Evolutionary conservation across 2,113 vertebrate species (phyloP), one percentile per base, ranked within the genome.

Genomic region (Prionailurus viverrinus): DNA sequence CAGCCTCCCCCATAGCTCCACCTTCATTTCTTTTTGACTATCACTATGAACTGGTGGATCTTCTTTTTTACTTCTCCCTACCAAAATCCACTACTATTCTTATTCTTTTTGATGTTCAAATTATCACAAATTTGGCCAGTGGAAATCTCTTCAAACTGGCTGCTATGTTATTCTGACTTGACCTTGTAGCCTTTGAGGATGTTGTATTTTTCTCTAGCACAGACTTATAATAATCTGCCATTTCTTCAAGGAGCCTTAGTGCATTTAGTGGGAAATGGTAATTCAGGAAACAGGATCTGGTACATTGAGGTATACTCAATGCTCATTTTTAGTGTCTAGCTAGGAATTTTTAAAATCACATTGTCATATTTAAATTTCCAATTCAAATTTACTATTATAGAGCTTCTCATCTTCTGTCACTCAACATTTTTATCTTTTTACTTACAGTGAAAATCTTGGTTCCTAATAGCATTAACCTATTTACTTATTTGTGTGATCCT

Each of bases 311-410:
- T 65, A 10, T 14, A 71, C 3, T 45, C 63, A 71, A 29, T 27
- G 33, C 31, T 80, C 33, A 58, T 31, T 85, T 68, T 68, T 36
- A 83, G 29, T 55, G 3, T 66, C 79, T 85, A 61, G 63, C 29
- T 53, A 66, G 61, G 29, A 82, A 94, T 25, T 81, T 65, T 48
- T 5, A 33, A 94, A 66, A 55, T 73, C n/a, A 65, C 31, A 13
- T 61, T 86, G n/a, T 96, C 66, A 74, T 36, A 74, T 3, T 58
- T 66, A 94, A 87, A 48, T 91, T 85, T 80, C 63, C 31, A 91
- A 86, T 55, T 94, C 81, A 80, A 86, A 85, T 87, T 71, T 95
- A 89, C 80, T 71, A 71, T 71, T 85, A 94, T 1, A 33, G 53
- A 58, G 12, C 14, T 87, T 80, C n/a, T 78, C 58, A 45, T 36